phyloP scores from a whole-genome alignment of 1,140 invertebrate species.

The Drosophila punjabiensis region DNA sequence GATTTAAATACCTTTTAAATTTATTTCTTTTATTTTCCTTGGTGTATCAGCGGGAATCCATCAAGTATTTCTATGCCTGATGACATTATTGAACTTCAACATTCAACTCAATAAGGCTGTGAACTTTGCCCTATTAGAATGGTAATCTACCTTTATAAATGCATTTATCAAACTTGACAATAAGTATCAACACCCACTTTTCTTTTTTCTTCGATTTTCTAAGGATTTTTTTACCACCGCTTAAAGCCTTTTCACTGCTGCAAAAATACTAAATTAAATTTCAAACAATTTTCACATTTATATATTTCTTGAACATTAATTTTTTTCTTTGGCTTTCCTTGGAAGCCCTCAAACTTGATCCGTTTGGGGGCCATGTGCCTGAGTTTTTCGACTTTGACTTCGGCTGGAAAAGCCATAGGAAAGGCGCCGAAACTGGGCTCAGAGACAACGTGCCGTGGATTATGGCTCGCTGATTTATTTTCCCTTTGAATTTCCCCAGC shows the following conservation, averaged over 20 bases:
- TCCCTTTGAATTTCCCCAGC: constrained; percentile 26
- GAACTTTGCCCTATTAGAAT: constrained; percentile 19
- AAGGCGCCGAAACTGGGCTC: constrained; percentile 25
- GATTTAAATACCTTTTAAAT: background rate
- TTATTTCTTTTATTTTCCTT: background rate
- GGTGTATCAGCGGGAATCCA: too few species aligned
- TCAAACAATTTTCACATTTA: constrained; percentile 12
- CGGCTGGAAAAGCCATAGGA: constrained; percentile 9
- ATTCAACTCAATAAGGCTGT: constrained; percentile 16
- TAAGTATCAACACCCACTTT: constrained; percentile 1
- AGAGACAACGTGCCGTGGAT: constrained; percentile 44
- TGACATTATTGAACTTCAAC: constrained; percentile 29
- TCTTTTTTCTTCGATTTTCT: background rate
- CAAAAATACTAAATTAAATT: constrained; percentile 20
- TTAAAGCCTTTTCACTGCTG: background rate
- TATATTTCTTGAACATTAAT: constrained; percentile 6
- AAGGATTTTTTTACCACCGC: background rate
- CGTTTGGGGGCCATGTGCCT: constrained; percentile 39
- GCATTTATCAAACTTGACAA: constrained; percentile 14
- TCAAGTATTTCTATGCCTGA: background rate
- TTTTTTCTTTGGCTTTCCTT: constrained; percentile 5
- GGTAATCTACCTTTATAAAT: constrained; percentile 10
- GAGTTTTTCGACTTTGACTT: constrained; percentile 14
- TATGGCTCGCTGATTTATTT: constrained; percentile 50
- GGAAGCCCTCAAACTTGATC: constrained; percentile 25